phyloP scores from a whole-genome alignment of 2,888 invertebrate species.

The Drosophila mulleri region DNA sequence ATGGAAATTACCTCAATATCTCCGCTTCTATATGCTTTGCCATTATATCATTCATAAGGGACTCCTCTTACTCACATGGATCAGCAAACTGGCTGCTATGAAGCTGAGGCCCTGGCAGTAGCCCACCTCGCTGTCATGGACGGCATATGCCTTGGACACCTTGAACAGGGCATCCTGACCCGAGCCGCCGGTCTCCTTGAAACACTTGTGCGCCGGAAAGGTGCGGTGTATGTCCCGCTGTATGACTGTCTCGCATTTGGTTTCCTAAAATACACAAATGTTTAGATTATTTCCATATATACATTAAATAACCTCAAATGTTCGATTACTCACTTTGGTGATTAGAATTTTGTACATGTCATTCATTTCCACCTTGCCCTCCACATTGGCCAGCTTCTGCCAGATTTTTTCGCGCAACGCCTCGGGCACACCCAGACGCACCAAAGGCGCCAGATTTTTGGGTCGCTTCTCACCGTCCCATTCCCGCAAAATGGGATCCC shows the following conservation, averaged over 20 bases:
- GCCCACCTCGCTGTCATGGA: conserved; percentile 98
- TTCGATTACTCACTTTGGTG: conserved; percentile 89
- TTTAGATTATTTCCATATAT: background rate
- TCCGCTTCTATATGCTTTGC: background rate
- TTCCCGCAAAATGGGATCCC: conserved; percentile 94
- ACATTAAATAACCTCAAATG: background rate
- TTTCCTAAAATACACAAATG: conserved; percentile 89
- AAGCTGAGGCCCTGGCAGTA: conserved; percentile 99
- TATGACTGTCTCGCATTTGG: conserved; percentile 97
- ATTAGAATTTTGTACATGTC: conserved; percentile 96
- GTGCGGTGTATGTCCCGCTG: conserved; percentile 98
- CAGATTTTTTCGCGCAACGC: conserved; percentile 98
- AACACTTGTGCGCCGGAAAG: conserved; percentile 99
- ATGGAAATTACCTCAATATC: background rate
- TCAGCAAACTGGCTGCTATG: conserved; percentile 96
- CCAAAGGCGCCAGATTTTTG: conserved; percentile 91
- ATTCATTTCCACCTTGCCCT: conserved; percentile 93
- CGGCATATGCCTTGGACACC: conserved; percentile 98
- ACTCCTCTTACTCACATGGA: conserved; percentile 91
- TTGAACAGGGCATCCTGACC: conserved; percentile 98
- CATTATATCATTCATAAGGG: background rate
- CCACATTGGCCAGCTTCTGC: conserved; percentile 96
- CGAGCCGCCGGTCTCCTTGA: conserved; percentile 96
- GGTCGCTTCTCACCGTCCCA: conserved; percentile 91
- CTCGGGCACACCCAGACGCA: conserved; percentile 96